Evolutionary conservation across 1,140 invertebrate species (phyloP), one percentile per base, ranked within the genome.

Genomic region (Euwallacea fornicatus): DNA sequence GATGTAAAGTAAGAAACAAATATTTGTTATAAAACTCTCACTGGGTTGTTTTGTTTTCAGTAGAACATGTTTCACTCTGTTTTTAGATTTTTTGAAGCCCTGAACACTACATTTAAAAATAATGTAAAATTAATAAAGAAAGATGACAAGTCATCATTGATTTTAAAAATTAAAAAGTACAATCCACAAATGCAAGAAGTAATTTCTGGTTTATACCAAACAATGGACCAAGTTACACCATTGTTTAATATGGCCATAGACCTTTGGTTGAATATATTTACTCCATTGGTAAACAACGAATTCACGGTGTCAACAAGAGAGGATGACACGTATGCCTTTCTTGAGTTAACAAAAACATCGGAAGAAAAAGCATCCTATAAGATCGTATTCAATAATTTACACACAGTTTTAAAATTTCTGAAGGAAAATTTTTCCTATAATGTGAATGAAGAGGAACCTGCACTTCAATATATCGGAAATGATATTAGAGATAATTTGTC

Each of bases 401-500:
- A 83, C 68, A 73, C 83, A 50, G 73, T 91, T 15, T 86, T 91
- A 55, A 78, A 85, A 54, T 90, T 86, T 75, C 77, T 93, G 13
- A 71, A 83, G 65, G 81, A 85, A 66, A 85, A 85, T 78, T 83
- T 91, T 56, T 85, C 88, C 75, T 75, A 88, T 71, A 75, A 79
- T 6, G 78, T 87, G 53, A 77, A 81, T 2, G 80, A 83, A 2
- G 79, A 85, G 0, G 77, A 83, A 13, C 85, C 85, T 13, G 80
- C 92, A 9, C 85, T 94, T 71, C 81, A 76, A 60, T 85, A 86
- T 66, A 81, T 95, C 46, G 89, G 89, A 0, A 79, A 83, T 7
- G 77, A 87, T 63, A 83, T 93, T 4, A 82, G 87, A 72, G 79
- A 85, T 42, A 84, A 88, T 64, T 87, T 93, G 73, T 85, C 88